These are phyloP conservation scores for Apotomis betuletana DNA, from an alignment of 2,888 invertebrate genomes.

Conservation along the genomic window DNA sequence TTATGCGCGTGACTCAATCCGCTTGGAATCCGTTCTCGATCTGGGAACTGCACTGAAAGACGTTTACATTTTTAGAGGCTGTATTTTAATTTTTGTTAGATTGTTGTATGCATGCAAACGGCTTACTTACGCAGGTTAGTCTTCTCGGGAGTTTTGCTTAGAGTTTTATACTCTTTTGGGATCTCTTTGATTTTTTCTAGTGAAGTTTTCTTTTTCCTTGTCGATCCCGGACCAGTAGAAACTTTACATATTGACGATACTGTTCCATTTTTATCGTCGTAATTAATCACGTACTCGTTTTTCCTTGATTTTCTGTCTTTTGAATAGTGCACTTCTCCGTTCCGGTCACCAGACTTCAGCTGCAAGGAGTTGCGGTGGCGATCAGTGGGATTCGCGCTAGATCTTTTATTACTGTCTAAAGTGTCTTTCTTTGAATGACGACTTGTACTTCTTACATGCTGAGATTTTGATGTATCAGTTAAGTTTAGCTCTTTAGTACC, in stretches of 20 bases:
- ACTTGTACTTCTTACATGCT: conserved; percentile 28
- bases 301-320: conserved; percentile 55
- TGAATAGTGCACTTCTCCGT: conserved; percentile 48
- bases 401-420: conserved; percentile 24
- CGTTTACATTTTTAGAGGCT: conserved; percentile 66
- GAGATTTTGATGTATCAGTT: conserved; percentile 17
- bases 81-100: conserved; percentile 63
- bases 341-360: conserved; percentile 46
- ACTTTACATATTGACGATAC: conserved; percentile 76
- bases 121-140: conserved; percentile 78
- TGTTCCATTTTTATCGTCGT: conserved; percentile 78
- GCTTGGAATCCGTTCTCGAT: conserved; percentile 64
- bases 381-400: conserved; percentile 35
- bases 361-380: conserved; percentile 38
- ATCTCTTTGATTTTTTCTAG: conserved; percentile 60
- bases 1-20: conserved; percentile 61
- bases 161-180: conserved; percentile 59
- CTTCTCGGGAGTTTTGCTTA: conserved; percentile 65
- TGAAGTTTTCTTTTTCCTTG: conserved; percentile 61
- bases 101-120: conserved; percentile 69
- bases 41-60: conserved; percentile 78
- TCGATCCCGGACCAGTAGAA: conserved; percentile 57
- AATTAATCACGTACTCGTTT: conserved; percentile 77
- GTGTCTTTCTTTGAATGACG: conserved; percentile 36
- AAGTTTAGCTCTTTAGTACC: neutral